A percentile compares a stretch with the other conserved stretches of the same genome.
These are phyloP conservation scores for Crypturellus tataupa DNA, from an alignment of 2,797 vertebrate genomes.

Conservation along the genomic window DNA sequence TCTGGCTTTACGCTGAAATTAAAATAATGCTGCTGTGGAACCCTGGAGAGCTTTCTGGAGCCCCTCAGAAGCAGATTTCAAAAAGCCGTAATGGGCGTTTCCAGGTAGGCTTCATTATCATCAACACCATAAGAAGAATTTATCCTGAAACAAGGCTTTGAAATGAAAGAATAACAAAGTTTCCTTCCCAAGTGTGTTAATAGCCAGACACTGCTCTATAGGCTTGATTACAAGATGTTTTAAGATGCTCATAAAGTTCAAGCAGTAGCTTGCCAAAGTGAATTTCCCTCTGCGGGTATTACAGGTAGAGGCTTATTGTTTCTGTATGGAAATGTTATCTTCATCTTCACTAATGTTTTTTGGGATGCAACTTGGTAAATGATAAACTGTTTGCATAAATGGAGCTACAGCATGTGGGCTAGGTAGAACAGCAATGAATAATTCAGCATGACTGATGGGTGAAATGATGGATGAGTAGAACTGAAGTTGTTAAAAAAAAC, in stretches of 20 bases:
- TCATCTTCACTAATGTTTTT: neutral
- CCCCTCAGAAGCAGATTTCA: neutral
- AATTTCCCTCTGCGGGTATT: neutral
- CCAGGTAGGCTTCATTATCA: neutral
- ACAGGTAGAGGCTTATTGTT: neutral
- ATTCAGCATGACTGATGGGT: neutral
- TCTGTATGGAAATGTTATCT: constrained; percentile 1
- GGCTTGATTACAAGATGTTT: neutral
- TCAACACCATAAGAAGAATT: constrained; percentile 17
- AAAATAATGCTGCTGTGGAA: neutral
- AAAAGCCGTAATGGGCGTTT: neutral
- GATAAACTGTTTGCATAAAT: neutral
- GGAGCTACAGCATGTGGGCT: neutral
- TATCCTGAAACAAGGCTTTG: constrained; percentile 14
- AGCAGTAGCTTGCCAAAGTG: constrained; percentile 6
- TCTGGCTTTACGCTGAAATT: neutral
- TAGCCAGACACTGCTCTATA: neutral
- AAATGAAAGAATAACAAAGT: constrained; percentile 9
- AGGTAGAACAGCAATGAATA: neutral
- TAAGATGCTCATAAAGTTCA: neutral
- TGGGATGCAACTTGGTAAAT: neutral
- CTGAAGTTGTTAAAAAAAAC: neutral
- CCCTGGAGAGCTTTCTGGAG: neutral
- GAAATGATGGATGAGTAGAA: neutral
- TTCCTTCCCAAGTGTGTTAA: neutral